Conservation (phyloP, 2,888 invertebrate genomes). For the Aspidapion aeneum region DNA sequence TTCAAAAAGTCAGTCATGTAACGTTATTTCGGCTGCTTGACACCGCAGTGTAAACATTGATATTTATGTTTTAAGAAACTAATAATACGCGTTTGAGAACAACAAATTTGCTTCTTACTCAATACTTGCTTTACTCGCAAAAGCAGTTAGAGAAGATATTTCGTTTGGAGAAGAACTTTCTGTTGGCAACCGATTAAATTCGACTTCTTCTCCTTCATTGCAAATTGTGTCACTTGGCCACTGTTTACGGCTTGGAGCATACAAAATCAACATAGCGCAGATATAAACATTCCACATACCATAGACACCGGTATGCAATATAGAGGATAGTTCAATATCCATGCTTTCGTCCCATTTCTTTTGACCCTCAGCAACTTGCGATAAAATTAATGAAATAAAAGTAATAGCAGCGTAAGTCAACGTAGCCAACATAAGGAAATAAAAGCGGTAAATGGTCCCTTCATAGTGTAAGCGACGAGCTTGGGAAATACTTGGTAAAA, state of each 20-base stretch:
- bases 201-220: constrained; percentile 79
- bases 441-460: constrained; percentile 96
- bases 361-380: constrained; percentile 88
- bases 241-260: constrained; percentile 94
- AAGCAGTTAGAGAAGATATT: constrained; percentile 85
- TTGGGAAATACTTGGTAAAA: constrained; percentile 88
- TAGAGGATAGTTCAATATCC: no score
- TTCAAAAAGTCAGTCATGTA: no score
- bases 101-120: no score
- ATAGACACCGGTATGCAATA: constrained; percentile 95
- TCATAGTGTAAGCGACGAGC: constrained; percentile 90
- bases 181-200: constrained; percentile 79
- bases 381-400: constrained; percentile 84
- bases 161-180: constrained; percentile 76
- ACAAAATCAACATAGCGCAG: constrained; percentile 87
- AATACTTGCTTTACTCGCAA: constrained; percentile 77
- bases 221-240: constrained; percentile 75
- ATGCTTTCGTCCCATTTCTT: constrained; percentile 98
- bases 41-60: no score
- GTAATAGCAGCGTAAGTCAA: constrained; percentile 92
- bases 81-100: no score
- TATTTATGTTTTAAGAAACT: no score
- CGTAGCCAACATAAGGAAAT: constrained; percentile 95
- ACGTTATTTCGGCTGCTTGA: no score
- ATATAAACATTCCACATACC: constrained; percentile 99